Conservation (phyloP, 2,797 vertebrate species). For the Chelidonichthys spinosus region DNA sequence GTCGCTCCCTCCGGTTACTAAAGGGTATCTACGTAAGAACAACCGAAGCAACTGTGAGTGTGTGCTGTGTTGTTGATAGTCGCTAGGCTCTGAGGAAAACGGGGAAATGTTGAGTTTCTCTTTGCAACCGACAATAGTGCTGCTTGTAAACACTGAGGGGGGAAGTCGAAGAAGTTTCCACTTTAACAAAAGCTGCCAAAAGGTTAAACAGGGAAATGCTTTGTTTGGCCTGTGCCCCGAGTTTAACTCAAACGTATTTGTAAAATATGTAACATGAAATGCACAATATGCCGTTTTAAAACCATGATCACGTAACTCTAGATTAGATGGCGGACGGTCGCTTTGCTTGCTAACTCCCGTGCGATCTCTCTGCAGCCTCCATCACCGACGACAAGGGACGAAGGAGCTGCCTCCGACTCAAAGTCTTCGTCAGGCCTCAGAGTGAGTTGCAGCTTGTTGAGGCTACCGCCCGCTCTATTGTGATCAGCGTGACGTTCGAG, state of each 20-base stretch:
- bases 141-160: too few relatives aligned
- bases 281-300: slow-evolving; percentile 24
- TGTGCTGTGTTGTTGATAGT: too few relatives aligned
- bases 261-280: too few relatives aligned
- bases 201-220: background rate
- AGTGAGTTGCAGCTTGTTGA: slow-evolving; percentile 87
- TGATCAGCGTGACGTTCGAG: slow-evolving; percentile 30
- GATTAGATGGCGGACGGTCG: slow-evolving; percentile 17
- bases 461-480: slow-evolving; percentile 25
- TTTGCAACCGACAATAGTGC: too few relatives aligned
- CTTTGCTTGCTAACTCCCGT: slow-evolving; percentile 33
- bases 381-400: slow-evolving; percentile 92
- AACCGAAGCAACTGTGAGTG: too few relatives aligned
- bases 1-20: too few relatives aligned
- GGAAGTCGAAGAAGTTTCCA: too few relatives aligned
- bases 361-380: slow-evolving; percentile 86
- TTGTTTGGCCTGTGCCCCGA: background rate
- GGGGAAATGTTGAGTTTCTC: too few relatives aligned
- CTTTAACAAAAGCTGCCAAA: background rate
- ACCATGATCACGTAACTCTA: background rate
- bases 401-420: slow-evolving; percentile 94
- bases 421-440: slow-evolving; percentile 95
- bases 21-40: too few relatives aligned
- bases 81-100: too few relatives aligned
- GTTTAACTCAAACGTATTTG: background rate